phyloP scores from a whole-genome alignment of 2,888 invertebrate genomes.

The Tinea trinotella region DNA sequence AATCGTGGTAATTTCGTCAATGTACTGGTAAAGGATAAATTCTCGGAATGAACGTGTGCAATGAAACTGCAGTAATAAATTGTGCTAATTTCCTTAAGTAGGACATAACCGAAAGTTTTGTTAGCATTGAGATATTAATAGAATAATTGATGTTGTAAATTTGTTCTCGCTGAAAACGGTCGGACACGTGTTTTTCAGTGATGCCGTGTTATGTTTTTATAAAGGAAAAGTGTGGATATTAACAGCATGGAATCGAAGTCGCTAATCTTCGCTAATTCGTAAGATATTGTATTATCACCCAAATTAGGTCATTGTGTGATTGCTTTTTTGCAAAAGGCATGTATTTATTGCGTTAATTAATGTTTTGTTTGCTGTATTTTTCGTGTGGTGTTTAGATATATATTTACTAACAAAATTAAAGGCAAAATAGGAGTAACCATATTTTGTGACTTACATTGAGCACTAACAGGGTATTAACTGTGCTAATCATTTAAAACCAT shows the following conservation, averaged over 20 bases:
- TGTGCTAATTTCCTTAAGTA: background rate
- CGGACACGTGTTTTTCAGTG: constrained; percentile 46
- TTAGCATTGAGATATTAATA: constrained; percentile 57
- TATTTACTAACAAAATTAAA: too few species aligned
- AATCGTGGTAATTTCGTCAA: background rate
- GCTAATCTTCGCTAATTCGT: constrained; percentile 53
- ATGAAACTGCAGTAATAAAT: background rate
- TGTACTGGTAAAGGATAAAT: background rate
- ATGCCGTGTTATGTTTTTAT: constrained; percentile 19
- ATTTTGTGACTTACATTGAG: too few species aligned
- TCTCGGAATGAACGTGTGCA: background rate
- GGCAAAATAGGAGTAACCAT: too few species aligned
- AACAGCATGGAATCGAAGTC: constrained; percentile 47
- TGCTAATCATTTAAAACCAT: too few species aligned
- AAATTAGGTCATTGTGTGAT: background rate
- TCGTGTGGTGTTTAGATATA: too few species aligned
- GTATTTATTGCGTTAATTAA: background rate
- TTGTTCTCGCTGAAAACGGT: constrained; percentile 45
- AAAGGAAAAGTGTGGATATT: constrained; percentile 20
- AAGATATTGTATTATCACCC: constrained; percentile 29
- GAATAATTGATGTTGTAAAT: constrained; percentile 59
- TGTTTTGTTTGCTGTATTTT: background rate
- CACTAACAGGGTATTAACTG: too few species aligned
- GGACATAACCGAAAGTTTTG: background rate
- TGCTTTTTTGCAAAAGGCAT: background rate